Evolutionary conservation across 1,140 invertebrate genomes (phyloP), one percentile per base, ranked within the genome.

Genomic region (Drosophila sp.): DNA sequence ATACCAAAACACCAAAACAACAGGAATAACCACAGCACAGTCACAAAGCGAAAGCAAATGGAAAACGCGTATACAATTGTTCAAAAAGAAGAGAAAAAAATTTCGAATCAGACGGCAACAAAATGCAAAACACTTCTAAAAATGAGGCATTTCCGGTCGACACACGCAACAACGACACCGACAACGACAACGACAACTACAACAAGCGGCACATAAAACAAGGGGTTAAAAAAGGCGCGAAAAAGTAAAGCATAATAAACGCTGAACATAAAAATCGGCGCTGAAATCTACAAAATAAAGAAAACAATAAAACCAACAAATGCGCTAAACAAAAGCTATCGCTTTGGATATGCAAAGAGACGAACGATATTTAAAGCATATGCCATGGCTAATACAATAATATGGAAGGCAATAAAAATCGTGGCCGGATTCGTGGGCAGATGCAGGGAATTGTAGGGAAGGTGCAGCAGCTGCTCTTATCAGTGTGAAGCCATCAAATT

Each of bases 401-500:
- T 76, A 79, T 82, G 70, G 79, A 89, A 89, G 75, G 78, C 83
- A 82, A 87, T 87, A 89, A 87, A 87, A 87, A 76, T 71, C 65
- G 65, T 54, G 45, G 51, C 61, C 18, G 51, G 63, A 46, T 62
- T 59, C 38, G 76, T 62, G 53, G 64, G 41, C 40, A 18, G 63
- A 56, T 36, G 58, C 61, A 38, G 43, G 61, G 51, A 62, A 67
- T 51, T 36, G 58, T 64, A 38, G 43, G 61, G 51, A 62, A 67
- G 62, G 65, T 65, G 51, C 72, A 72, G 82, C 82, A 87, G 82
- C 82, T 87, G 82, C 72, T 79, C 66, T 78, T 86, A 86, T 86
- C 81, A 86, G 81, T 86, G 81, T 87, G 81, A 86, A 86, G 81
- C 81, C 72, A 87, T 87, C 82, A 77, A 87, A 89, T 89, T 87